phyloP scores from a whole-genome alignment of 1,140 invertebrate genomes.

The Polyergus mexicanus region DNA sequence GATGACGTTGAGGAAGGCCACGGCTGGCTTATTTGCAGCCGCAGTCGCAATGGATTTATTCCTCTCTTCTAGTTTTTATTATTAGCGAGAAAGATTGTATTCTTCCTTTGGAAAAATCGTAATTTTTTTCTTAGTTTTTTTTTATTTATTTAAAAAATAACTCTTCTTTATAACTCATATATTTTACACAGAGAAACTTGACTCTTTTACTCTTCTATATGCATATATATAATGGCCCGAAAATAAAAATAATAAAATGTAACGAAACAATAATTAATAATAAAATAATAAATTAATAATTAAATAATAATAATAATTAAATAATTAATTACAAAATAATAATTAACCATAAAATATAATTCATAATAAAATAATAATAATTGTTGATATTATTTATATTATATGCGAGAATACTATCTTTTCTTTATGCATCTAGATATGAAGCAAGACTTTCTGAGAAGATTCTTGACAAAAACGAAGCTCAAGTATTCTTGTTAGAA shows the following conservation, averaged over 20 bases:
- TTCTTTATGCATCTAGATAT: too few species aligned
- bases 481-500: background rate
- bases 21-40: constrained; percentile 51
- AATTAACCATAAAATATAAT: background rate
- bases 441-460: too few species aligned
- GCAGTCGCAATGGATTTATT: constrained; percentile 26
- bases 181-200: background rate
- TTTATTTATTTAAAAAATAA: too few species aligned
- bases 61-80: background rate
- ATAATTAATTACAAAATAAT: background rate
- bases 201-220: background rate
- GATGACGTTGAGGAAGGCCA: constrained; percentile 65
- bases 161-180: too few species aligned
- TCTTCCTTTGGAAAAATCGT: too few species aligned
- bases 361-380: too few species aligned
- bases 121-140: background rate
- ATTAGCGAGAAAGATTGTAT: background rate
- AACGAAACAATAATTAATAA: background rate
- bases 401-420: too few species aligned
- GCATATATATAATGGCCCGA: too few species aligned
- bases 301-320: too few species aligned
- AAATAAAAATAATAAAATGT: background rate
- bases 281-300: background rate
- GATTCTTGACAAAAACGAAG: background rate
- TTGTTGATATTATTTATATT: background rate